Conservation (phyloP, 2,888 invertebrate genomes). For the Spodoptera picta region DNA sequence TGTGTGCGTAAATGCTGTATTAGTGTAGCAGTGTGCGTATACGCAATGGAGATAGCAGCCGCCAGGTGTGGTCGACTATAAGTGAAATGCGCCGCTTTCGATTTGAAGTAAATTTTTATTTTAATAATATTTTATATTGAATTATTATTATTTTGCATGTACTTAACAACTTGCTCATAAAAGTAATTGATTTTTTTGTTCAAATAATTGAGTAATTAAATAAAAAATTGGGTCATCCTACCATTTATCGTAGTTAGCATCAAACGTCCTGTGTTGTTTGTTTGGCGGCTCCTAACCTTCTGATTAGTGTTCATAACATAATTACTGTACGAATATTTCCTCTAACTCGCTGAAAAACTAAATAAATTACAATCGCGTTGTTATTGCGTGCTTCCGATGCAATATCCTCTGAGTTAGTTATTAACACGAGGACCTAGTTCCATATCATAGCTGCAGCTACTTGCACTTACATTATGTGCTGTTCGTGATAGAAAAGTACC, state of each 20-base stretch:
- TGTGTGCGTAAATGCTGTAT: slow-evolving; percentile 70
- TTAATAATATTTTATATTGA: not conserved
- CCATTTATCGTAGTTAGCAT: slow-evolving; percentile 36
- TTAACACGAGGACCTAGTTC: slow-evolving; percentile 51
- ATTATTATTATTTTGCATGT: too few species aligned
- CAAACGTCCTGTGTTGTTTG: slow-evolving; percentile 45
- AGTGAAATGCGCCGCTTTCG: slow-evolving; percentile 82
- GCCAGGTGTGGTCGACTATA: slow-evolving; percentile 73
- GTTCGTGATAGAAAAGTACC: slow-evolving; percentile 14
- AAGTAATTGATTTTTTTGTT: too few species aligned
- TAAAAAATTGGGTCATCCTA: slow-evolving; percentile 29
- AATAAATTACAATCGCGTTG: slow-evolving; percentile 54
- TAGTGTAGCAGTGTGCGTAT: slow-evolving; percentile 74
- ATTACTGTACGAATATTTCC: slow-evolving; percentile 52
- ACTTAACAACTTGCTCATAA: too few species aligned
- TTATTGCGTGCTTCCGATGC: slow-evolving; percentile 64
- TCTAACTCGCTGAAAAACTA: slow-evolving; percentile 47
- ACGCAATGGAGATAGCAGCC: slow-evolving; percentile 85
- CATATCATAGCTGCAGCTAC: slow-evolving; percentile 43
- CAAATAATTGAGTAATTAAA: too few species aligned
- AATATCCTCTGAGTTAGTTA: slow-evolving; percentile 60
- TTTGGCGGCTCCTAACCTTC: slow-evolving; percentile 43
- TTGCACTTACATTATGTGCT: slow-evolving; percentile 2
- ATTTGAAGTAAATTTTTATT: slow-evolving; percentile 5
- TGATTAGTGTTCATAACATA: slow-evolving; percentile 47